Evolutionary conservation across 2,113 vertebrate genomes (phyloP).

Genomic region (Catharus bicknelli): DNA sequence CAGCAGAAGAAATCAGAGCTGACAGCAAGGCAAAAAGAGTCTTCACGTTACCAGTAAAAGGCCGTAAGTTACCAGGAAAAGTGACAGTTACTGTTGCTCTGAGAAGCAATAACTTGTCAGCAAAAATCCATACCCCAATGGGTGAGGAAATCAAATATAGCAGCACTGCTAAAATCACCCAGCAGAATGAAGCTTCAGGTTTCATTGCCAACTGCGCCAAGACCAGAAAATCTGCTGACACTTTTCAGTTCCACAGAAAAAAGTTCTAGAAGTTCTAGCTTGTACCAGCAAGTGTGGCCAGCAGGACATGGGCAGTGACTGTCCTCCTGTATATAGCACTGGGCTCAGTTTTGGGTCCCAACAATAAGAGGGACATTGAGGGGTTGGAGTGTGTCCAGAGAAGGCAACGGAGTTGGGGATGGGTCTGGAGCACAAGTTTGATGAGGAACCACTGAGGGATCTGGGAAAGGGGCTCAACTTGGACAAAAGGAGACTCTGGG

Average conservation of each 20-base stretch:
- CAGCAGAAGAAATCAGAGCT: constrained; percentile 1
- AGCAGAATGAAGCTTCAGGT: not conserved
- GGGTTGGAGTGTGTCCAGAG: not conserved
- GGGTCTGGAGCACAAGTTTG: not conserved
- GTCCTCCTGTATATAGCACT: rapidly evolving
- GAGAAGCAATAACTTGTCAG: constrained; percentile 50
- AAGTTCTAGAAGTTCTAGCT: not conserved
- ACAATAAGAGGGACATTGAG: not conserved
- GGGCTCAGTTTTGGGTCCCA: not conserved
- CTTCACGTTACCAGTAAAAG: not conserved
- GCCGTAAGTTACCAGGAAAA: constrained; percentile 11
- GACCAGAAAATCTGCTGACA: constrained; percentile 1
- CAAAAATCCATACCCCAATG: constrained; percentile 46
- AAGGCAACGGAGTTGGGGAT: not conserved
- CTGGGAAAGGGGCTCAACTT: not conserved
- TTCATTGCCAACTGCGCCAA: not conserved
- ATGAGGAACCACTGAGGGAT: not conserved
- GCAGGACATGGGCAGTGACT: not conserved
- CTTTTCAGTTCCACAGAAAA: not conserved
- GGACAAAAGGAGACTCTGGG: not conserved
- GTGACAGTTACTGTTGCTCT: constrained; percentile 40
- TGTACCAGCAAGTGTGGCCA: not conserved
- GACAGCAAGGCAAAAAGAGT: constrained; percentile 37
- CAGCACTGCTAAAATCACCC: constrained; percentile 38
- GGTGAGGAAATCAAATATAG: constrained; percentile 45